These are phyloP conservation scores for Onychomys torridus DNA, from an alignment of 2,797 vertebrate species.

Conservation along the genomic window DNA sequence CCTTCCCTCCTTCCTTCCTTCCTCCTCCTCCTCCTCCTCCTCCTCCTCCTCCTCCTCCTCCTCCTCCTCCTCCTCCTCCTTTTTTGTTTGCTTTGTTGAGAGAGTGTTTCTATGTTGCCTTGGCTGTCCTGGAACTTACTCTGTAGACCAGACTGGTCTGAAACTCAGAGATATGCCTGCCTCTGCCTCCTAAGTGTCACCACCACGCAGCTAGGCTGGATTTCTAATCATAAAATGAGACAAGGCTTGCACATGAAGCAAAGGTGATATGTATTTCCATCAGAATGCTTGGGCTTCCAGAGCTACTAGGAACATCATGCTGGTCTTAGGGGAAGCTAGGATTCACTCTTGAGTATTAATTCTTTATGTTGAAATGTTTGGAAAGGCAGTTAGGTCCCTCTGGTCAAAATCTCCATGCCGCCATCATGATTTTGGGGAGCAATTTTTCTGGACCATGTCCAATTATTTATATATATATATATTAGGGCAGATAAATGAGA, in stretches of 20 bases:
- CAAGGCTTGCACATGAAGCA: background rate
- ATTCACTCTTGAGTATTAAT: background rate
- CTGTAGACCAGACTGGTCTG: background rate
- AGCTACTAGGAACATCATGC: background rate
- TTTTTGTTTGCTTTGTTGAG: background rate
- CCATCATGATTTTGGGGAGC: constrained; percentile 12
- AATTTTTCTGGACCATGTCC: background rate
- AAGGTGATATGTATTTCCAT: background rate
- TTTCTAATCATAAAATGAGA: constrained; percentile 1
- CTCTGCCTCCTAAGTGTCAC: background rate
- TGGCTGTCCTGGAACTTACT: background rate
- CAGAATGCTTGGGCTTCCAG: background rate
- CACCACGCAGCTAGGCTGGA: background rate
- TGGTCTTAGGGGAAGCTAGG: background rate
- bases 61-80: accelerated
- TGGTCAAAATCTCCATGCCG: constrained; percentile 36
- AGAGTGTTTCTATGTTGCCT: background rate
- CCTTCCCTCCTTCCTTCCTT: no score
- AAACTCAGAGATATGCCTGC: background rate
- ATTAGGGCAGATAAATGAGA: background rate
- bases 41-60: no score
- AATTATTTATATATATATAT: background rate
- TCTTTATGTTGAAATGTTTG: constrained; percentile 28
- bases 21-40: no score
- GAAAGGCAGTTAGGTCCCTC: background rate